These are phyloP conservation scores for Onychomys leucogaster DNA, from an alignment of 2,797 vertebrate species.

Conservation along the genomic window DNA sequence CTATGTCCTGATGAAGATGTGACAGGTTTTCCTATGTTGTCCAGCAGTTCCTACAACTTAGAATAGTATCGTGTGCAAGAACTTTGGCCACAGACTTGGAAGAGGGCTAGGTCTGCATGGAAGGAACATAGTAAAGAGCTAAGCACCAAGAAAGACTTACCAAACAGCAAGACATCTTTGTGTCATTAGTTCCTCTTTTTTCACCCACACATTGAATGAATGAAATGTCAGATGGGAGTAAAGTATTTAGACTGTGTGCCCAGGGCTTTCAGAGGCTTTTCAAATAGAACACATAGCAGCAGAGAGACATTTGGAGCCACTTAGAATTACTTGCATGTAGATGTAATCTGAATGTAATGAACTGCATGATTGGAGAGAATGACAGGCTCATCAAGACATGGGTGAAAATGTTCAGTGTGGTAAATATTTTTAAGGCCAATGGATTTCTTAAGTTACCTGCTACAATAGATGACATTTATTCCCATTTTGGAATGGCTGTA, in stretches of 20 bases:
- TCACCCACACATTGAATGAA: background rate
- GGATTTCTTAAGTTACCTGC: constrained; percentile 60
- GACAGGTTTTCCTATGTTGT: background rate
- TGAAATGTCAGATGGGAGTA: background rate
- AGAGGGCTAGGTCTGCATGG: background rate
- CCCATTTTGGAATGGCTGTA: constrained; percentile 23
- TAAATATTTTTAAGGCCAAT: constrained; percentile 72
- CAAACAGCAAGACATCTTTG: constrained; percentile 27
- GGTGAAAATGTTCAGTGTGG: constrained; percentile 63
- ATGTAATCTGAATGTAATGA: constrained; percentile 76
- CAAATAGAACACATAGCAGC: constrained; percentile 51
- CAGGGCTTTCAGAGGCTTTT: constrained; percentile 53
- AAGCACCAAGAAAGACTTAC: background rate
- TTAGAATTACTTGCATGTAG: constrained; percentile 56
- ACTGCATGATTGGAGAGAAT: constrained; percentile 72
- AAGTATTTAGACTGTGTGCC: background rate
- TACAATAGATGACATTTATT: constrained; percentile 51
- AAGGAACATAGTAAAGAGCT: background rate
- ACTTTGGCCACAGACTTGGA: background rate
- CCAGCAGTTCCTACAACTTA: background rate
- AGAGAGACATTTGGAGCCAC: constrained; percentile 62
- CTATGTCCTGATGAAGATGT: background rate
- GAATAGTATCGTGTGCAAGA: background rate
- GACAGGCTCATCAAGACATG: constrained; percentile 61
- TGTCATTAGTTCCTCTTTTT: background rate